Conservation (phyloP, 2,113 vertebrate genomes). For the Psilopsiagon aymara region DNA sequence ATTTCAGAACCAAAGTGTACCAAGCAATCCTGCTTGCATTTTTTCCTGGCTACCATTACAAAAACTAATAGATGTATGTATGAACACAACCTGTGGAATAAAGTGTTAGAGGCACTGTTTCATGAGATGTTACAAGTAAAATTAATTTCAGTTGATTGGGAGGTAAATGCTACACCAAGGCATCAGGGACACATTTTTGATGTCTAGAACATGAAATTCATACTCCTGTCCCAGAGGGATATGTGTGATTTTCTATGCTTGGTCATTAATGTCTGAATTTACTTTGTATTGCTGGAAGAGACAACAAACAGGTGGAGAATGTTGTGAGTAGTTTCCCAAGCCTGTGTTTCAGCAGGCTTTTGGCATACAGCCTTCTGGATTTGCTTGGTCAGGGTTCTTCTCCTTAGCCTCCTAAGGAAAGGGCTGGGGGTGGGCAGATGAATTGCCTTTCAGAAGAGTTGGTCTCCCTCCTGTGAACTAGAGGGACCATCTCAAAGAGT, state of each 20-base stretch:
- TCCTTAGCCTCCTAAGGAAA: not conserved
- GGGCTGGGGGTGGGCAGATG: not conserved
- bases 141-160: not conserved
- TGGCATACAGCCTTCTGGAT: not conserved
- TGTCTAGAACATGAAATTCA: not conserved
- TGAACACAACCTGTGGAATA: not conserved
- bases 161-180: not conserved
- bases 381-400: not conserved
- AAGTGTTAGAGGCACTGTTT: not conserved
- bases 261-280: not conserved
- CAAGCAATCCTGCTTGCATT: not conserved
- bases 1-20: not conserved
- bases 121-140: not conserved
- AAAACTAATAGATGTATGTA: not conserved
- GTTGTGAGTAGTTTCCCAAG: not conserved
- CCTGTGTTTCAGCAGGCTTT: not conserved
- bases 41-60: not conserved
- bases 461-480: not conserved
- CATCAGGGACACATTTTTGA: not conserved
- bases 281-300: not conserved
- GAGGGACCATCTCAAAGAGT: not conserved
- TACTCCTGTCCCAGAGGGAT: not conserved
- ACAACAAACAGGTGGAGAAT: not conserved
- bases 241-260: not conserved
- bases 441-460: not conserved